phyloP scores from a whole-genome alignment of 2,797 vertebrate species.

The Diceros bicornis region DNA sequence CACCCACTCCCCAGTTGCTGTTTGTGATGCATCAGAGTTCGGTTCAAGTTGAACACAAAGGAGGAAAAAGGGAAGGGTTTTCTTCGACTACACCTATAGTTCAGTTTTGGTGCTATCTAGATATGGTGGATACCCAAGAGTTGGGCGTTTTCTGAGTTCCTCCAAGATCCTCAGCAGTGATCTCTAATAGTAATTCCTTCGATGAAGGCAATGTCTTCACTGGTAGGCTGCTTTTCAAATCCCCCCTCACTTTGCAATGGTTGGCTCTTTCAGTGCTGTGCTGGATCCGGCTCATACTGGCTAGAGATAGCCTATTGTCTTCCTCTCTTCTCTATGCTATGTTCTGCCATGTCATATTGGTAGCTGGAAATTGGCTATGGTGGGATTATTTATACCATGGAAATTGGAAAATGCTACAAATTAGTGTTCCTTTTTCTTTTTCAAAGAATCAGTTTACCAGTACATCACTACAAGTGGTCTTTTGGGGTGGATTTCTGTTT shows the following conservation, averaged over 20 bases:
- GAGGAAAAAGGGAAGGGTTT: rapidly evolving
- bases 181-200: not conserved
- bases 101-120: not conserved
- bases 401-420: not conserved
- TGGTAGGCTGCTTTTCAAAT: not conserved
- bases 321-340: not conserved
- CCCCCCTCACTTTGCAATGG: rapidly evolving
- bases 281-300: not conserved
- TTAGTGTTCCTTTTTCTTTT: not conserved
- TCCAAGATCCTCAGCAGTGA: not conserved
- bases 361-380: not conserved
- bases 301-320: not conserved
- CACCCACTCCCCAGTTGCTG: not conserved
- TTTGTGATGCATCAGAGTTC: not conserved
- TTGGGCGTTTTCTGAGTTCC: not conserved
- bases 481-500: not conserved
- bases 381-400: not conserved
- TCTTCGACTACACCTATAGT: rapidly evolving
- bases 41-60: not conserved
- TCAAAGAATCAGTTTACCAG: not conserved
- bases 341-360: not conserved
- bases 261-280: not conserved
- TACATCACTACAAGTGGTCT: not conserved
- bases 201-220: not conserved
- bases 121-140: too few relatives aligned